Conservation (phyloP, 2,888 invertebrate species). For the Dorcus parallelipipedus region DNA sequence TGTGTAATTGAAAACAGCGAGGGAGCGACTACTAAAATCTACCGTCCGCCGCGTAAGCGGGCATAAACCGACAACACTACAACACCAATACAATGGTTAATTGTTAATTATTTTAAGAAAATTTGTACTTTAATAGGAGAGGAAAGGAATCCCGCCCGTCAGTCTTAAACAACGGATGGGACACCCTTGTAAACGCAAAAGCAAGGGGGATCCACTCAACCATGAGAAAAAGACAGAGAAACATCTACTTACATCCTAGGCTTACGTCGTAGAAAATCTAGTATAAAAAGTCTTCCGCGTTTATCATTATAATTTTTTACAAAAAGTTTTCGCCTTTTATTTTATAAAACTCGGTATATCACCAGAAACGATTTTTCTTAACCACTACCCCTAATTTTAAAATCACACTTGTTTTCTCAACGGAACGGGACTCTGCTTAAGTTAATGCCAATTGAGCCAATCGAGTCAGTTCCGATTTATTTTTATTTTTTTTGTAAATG, state of each 20-base stretch:
- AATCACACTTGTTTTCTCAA: slow-evolving; percentile 26
- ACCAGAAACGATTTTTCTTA: slow-evolving; percentile 14
- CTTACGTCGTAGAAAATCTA: slow-evolving; percentile 12
- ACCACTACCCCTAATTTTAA: slow-evolving; percentile 23
- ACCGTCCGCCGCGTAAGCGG: slow-evolving; percentile 8
- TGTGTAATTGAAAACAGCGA: slow-evolving; percentile 49
- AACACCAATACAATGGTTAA: slow-evolving; percentile 45
- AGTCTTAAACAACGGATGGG: slow-evolving; percentile 16
- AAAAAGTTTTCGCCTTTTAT: slow-evolving; percentile 23
- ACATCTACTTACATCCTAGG: slow-evolving; percentile 23
- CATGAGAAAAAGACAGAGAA: slow-evolving; percentile 33
- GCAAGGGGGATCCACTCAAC: slow-evolving; percentile 41
- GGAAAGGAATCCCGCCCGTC: slow-evolving; percentile 17
- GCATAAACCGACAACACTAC: slow-evolving; percentile 34
- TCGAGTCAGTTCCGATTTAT: slow-evolving; percentile 29
- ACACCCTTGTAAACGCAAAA: slow-evolving; percentile 39
- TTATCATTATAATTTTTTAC: slow-evolving; percentile 19
- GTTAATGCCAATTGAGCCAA: slow-evolving; percentile 8
- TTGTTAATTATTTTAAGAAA: slow-evolving; percentile 34
- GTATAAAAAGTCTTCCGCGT: slow-evolving; percentile 15
- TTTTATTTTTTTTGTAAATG: slow-evolving; percentile 8
- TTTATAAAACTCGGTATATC: slow-evolving; percentile 20
- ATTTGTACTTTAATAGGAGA: slow-evolving; percentile 50
- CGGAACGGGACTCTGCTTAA: slow-evolving; percentile 6
- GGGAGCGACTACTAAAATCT: slow-evolving; percentile 40